Evolutionary conservation across 2,888 invertebrate genomes (phyloP).

Genomic region (Dryococelus australis): DNA sequence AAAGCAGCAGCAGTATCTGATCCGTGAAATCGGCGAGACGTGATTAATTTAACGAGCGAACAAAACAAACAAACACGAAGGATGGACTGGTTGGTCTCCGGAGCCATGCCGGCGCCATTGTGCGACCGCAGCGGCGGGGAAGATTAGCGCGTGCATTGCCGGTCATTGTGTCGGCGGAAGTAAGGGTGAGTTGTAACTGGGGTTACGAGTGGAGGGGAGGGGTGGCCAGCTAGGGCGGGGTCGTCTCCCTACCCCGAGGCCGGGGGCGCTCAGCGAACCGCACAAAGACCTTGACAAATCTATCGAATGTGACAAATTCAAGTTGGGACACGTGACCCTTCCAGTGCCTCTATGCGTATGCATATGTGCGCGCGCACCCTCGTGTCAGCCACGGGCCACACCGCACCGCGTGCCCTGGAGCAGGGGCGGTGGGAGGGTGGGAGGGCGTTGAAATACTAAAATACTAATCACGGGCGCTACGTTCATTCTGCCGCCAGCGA

Average conservation of each 20-base stretch:
- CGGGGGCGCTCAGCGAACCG: not conserved
- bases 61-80: conserved; percentile 7
- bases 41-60: conserved; percentile 16
- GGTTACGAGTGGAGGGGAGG: not conserved
- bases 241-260: too few species aligned
- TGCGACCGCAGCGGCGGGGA: not conserved
- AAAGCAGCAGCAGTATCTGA: not conserved
- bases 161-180: not conserved
- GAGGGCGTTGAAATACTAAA: not conserved
- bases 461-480: not conserved
- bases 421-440: not conserved
- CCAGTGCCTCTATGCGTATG: not conserved
- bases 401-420: not conserved
- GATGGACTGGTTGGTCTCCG: not conserved
- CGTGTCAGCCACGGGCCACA: too few species aligned
- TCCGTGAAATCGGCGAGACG: conserved; percentile 16
- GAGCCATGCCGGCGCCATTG: not conserved
- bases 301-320: conserved; percentile 31
- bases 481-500: not conserved
- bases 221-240: not conserved
- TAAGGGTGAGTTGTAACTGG: not conserved
- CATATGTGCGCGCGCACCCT: not conserved
- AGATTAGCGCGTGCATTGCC: not conserved
- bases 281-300: conserved; percentile 29
- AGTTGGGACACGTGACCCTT: conserved; percentile 25